phyloP scores from a whole-genome alignment of 2,888 invertebrate species.

The Molorchus minor region DNA sequence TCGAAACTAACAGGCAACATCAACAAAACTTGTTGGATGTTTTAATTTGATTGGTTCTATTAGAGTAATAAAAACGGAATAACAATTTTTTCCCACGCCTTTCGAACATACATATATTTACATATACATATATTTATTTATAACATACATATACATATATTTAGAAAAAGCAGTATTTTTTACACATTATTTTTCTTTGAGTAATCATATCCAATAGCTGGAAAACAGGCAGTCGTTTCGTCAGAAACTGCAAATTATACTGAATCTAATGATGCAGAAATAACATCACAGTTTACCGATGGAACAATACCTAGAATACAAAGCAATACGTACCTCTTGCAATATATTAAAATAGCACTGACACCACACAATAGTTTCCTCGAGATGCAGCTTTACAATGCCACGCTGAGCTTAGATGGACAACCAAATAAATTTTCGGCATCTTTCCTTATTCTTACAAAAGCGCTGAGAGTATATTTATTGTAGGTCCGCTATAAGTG shows the following conservation, averaged over 20 bases:
- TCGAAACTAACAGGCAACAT: too few relatives aligned
- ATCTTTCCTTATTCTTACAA: conserved; percentile 42
- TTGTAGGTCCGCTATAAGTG: conserved; percentile 49
- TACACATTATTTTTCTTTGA: too few relatives aligned
- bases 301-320: conserved; percentile 44
- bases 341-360: conserved; percentile 59
- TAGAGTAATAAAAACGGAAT: too few relatives aligned
- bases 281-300: conserved; percentile 32
- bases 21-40: too few relatives aligned
- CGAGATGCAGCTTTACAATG: conserved; percentile 59
- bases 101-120: too few relatives aligned
- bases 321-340: conserved; percentile 55
- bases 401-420: conserved; percentile 53
- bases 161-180: too few relatives aligned
- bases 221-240: too few relatives aligned
- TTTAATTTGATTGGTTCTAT: too few relatives aligned
- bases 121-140: too few relatives aligned
- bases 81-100: too few relatives aligned
- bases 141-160: too few relatives aligned
- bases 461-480: conserved; percentile 37
- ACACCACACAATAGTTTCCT: conserved; percentile 59
- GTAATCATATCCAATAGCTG: too few relatives aligned
- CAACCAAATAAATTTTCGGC: conserved; percentile 35
- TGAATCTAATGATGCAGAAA: conserved; percentile 33
- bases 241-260: neutral